These are phyloP conservation scores for Rhorus exstirpatorius DNA, from an alignment of 2,888 invertebrate genomes.

Conservation along the genomic window DNA sequence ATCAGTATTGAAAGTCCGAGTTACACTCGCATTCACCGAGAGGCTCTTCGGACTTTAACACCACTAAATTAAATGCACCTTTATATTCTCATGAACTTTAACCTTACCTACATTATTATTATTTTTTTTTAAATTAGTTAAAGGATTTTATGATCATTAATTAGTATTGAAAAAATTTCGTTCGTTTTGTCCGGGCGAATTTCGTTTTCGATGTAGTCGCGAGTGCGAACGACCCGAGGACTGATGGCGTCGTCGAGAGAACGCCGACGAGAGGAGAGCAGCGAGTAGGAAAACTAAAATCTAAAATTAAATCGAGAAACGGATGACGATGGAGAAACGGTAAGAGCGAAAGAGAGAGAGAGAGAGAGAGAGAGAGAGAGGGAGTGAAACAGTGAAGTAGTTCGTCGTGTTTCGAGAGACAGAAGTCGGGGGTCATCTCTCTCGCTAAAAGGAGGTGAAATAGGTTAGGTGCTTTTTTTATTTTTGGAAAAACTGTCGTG, in stretches of 20 bases:
- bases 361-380: conserved; percentile 31
- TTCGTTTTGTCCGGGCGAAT: conserved; percentile 47
- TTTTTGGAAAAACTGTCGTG: conserved; percentile 50
- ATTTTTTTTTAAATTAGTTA: neutral
- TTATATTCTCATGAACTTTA: too few relatives aligned
- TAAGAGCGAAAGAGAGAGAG: conserved; percentile 29
- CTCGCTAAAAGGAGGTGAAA: neutral
- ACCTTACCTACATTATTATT: too few relatives aligned
- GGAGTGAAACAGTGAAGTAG: conserved; percentile 13
- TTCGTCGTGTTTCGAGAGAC: conserved; percentile 26
- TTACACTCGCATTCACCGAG: neutral
- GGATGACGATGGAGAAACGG: conserved; percentile 34
- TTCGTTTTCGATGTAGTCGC: conserved; percentile 61
- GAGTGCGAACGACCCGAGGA: conserved; percentile 67
- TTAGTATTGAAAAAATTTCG: conserved; percentile 50
- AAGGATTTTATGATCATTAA: conserved; percentile 18
- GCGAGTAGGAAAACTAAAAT: conserved; percentile 74
- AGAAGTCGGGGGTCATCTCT: too few relatives aligned
- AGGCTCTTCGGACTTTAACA: neutral
- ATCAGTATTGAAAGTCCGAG: too few relatives aligned
- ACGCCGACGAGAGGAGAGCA: conserved; percentile 36
- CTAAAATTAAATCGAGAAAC: conserved; percentile 81
- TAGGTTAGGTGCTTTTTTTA: conserved; percentile 34
- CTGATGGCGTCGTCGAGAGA: conserved; percentile 64
- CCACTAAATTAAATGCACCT: neutral